phyloP scores from a whole-genome alignment of 2,888 invertebrate species.

The Alcis repandata region DNA sequence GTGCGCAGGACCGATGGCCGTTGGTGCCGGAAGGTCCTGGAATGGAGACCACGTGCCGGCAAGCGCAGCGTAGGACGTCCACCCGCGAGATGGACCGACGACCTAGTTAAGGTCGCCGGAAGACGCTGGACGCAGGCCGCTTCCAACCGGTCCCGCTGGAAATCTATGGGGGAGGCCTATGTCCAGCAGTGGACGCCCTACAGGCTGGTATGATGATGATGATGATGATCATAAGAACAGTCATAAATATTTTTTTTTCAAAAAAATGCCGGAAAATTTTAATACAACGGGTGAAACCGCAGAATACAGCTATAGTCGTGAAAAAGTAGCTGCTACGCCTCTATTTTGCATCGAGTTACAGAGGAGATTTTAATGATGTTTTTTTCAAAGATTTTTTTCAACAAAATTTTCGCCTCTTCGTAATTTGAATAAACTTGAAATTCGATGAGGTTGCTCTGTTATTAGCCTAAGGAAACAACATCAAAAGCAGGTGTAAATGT shows the following conservation, averaged over 20 bases:
- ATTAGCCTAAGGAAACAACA: conserved; percentile 36
- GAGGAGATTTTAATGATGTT: conserved; percentile 44
- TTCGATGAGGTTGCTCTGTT: conserved; percentile 34
- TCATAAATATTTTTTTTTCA: neutral
- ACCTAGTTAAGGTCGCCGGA: too few relatives aligned
- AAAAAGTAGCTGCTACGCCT: conserved; percentile 43
- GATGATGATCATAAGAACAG: too few relatives aligned
- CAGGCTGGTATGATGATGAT: too few relatives aligned
- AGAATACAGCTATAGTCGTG: conserved; percentile 11
- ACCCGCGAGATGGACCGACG: too few relatives aligned
- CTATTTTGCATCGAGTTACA: conserved; percentile 45
- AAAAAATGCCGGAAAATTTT: neutral
- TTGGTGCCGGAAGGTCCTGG: too few relatives aligned
- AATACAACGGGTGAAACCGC: neutral
- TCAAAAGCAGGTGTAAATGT: conserved; percentile 45
- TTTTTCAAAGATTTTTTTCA: conserved; percentile 24
- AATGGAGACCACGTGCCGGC: too few relatives aligned
- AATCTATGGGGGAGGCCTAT: too few relatives aligned
- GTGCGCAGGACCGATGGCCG: too few relatives aligned
- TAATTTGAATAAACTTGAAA: conserved; percentile 34
- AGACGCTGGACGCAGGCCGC: too few relatives aligned
- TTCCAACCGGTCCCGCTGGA: too few relatives aligned
- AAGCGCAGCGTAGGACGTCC: too few relatives aligned
- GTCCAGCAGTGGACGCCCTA: too few relatives aligned
- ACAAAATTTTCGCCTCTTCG: conserved; percentile 22